Percentiles rank a stretch among this genome's conserved stretches.
Conservation (phyloP, 2,888 invertebrate species). For the Apeira syringaria region DNA sequence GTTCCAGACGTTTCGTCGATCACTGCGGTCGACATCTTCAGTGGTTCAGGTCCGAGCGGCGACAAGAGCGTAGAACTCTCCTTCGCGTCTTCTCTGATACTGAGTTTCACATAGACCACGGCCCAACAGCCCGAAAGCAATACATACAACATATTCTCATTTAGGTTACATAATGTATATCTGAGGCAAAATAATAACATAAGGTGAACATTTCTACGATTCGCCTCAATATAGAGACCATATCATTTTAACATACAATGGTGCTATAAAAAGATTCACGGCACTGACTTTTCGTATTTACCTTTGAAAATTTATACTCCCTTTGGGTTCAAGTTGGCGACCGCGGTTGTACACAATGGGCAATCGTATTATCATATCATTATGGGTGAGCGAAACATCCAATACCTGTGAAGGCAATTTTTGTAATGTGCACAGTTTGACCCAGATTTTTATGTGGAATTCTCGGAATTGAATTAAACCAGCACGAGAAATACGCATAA, state of each 20-base stretch:
- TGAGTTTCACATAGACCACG: too few relatives aligned
- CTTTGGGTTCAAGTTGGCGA: constrained; percentile 62
- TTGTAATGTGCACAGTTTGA: constrained; percentile 20
- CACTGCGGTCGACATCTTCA: too few relatives aligned
- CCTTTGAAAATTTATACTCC: constrained; percentile 78
- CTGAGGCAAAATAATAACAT: too few relatives aligned
- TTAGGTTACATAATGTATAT: too few relatives aligned
- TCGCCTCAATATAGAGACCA: constrained; percentile 52
- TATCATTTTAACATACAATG: constrained; percentile 66
- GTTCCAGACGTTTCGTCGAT: too few relatives aligned
- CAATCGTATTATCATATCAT: constrained; percentile 79
- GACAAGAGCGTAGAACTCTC: too few relatives aligned
- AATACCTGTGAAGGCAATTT: constrained; percentile 25
- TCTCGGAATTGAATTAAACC: constrained; percentile 11
- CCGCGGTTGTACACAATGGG: constrained; percentile 72
- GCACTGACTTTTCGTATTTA: constrained; percentile 69
- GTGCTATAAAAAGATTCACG: constrained; percentile 68
- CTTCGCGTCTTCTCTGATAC: too few relatives aligned
- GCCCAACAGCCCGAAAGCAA: too few relatives aligned
- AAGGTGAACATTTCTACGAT: constrained; percentile 50
- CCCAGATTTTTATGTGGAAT: constrained; percentile 21
- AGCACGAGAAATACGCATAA: too few relatives aligned
- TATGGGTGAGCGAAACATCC: constrained; percentile 45
- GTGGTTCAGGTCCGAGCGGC: too few relatives aligned
- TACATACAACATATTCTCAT: too few relatives aligned